Base-by-base conservation (phyloP, 2,888 invertebrate genomes). In the Oxycera nigricornis region DNA sequence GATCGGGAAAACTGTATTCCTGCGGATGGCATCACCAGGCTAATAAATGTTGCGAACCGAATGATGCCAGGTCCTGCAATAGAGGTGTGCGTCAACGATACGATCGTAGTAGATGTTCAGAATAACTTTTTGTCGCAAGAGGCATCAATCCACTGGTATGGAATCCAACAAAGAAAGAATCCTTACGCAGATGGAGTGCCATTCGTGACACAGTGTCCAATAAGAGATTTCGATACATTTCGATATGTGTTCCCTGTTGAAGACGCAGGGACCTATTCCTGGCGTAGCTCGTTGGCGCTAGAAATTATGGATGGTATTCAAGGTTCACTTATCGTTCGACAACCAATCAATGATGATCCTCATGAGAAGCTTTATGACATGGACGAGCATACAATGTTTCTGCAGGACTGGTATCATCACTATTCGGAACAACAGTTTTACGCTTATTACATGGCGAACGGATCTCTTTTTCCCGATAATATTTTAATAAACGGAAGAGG, bases 61-160 rank as follows among this genome's bases (percentile, higher is more conserved):
- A 90, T 90, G 83, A 88, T 95, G 87, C 94, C 94, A 0, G 94
- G 94, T 74, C 94, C 94, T 1, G 84, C 90, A 4, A 89, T 94
- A 75, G 91, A 94, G 89, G 93, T 94, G 2, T 95, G 94, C 82
- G 87, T 91, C 80, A 90, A 92, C 14, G 95, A 95, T 81, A 88
- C 89, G 39, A 85, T 95, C 1, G 88, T 92, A 26, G 93, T 94
- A 0, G 93, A 94, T 79, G 91, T 94, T 9, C 88, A 89, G 75
- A 95, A 95, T 81, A 87, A 88, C 68, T 83, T 94, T 82, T 88
- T 89, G 81, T 90, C 91, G 0, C 93, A 94, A 81, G 90, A 90
- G 2, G 93, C 94, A 0, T 90, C 91, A 0, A 90, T 95, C 31
- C 95, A 95, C 81, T 95, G 94, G 94, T 95, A 95, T 80, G 95